A percentile compares a stretch with the other conserved stretches of the same genome.
phyloP scores from a whole-genome alignment of 2,888 invertebrate species.

The Monoplex corrugatus region DNA sequence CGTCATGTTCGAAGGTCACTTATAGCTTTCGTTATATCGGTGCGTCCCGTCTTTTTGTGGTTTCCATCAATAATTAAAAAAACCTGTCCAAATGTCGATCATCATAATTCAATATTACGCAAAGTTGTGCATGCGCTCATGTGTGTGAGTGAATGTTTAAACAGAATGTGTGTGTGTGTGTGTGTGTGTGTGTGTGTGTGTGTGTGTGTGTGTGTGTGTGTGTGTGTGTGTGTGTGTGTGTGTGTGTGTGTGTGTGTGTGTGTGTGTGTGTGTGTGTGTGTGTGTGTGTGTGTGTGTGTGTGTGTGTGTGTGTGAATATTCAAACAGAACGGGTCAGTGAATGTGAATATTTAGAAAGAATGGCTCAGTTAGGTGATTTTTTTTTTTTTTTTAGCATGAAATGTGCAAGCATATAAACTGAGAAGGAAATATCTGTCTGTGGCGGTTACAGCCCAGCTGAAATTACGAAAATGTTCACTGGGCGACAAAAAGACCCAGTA shows the following conservation, averaged over 20 bases:
- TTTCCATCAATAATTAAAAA: background rate
- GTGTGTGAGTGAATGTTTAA: background rate
- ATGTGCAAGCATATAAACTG: background rate
- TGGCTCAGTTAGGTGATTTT: background rate
- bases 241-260: background rate
- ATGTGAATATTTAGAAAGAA: too few species aligned
- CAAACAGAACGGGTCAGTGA: background rate
- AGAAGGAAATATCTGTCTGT: too few species aligned
- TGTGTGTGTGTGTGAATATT: background rate
- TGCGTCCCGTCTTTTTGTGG: background rate
- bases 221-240: background rate
- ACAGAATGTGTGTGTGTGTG: background rate
- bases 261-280: background rate
- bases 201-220: background rate
- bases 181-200: constrained; percentile 17
- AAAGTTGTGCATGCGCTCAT: background rate
- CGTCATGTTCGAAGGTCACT: background rate
- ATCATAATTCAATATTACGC: background rate
- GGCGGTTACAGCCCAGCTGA: too few species aligned
- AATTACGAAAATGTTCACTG: too few species aligned
- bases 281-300: background rate
- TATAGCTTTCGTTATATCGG: background rate
- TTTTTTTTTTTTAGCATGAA: background rate
- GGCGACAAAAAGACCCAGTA: too few species aligned
- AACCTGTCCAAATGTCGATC: too few species aligned